Base-by-base conservation (phyloP, 2,113 vertebrate species). In the Glareola pratincola region DNA sequence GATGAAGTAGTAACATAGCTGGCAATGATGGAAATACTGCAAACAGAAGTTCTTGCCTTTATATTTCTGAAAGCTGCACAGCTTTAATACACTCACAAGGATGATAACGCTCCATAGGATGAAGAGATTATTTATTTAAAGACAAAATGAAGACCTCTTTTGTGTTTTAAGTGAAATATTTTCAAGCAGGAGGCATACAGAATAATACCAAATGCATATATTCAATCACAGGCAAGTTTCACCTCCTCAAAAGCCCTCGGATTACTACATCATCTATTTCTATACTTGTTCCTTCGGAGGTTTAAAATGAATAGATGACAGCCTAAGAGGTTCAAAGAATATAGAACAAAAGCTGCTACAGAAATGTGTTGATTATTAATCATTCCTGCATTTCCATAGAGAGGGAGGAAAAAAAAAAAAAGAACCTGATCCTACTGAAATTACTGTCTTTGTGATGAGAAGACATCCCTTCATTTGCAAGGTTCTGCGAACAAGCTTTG, bases 341-440 rank as follows among this genome's bases (percentile, higher is more conserved):
- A 41, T 15, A 63, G 93, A 92, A 97, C 90, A 97, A 97, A 96
- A 95, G 91, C 63, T 0, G 87, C 77, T 66, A 34, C 45, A 97
- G 89, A 83, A 83, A 71, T 51, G 93, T 79, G 93, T 90, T 94
- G 91, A 90, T 92, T 95, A 96, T 97, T 90, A 96, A 96, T 96
- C 83, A 90, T 81, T 67, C 56, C 74, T 83, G 63, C 85, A 83
- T 77, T 94, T 87, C 81, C 69, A 96, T 16, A 56, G 45, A 75
- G 82, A 57, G 10, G 34, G 11, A 36, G 41, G 43, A 37, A 45
- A 66, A 51, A 37, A 45, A 66, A 66, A 78, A 78, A 74, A 73
- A 63, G n/a, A 66, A 47, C 59, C 62, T 4, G n/a, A 77, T 92
- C 59, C 57, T 67, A 27, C 77, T 56, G 67, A 74, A 94, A 74